These are phyloP conservation scores for Rhagoletis zephyria DNA, from an alignment of 1,140 invertebrate genomes.

Conservation along the genomic window DNA sequence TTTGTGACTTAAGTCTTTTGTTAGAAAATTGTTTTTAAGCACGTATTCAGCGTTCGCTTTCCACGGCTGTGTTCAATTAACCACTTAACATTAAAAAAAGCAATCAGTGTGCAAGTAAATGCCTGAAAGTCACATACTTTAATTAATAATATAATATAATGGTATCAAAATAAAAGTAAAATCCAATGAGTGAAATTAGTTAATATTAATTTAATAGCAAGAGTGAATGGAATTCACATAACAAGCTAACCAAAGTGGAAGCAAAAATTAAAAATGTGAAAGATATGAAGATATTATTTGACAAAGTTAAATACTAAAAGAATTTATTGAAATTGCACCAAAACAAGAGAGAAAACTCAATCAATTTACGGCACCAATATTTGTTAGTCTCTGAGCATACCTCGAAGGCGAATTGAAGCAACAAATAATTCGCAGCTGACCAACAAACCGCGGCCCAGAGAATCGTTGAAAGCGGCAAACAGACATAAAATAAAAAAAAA, in stretches of 20 bases:
- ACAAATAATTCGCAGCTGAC: not conserved
- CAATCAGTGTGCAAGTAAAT: not conserved
- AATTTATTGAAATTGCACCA: too few relatives aligned
- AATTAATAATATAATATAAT: not conserved
- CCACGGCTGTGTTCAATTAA: not conserved
- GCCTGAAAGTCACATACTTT: not conserved
- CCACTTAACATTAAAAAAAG: not conserved
- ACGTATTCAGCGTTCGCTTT: not conserved
- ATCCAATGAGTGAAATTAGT: not conserved
- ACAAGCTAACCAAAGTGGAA: not conserved
- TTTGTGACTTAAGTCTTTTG: conserved; percentile 16
- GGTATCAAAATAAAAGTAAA: not conserved
- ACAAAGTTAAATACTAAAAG: too few relatives aligned
- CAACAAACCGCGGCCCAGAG: not conserved
- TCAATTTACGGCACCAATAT: not conserved
- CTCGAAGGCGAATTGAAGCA: not conserved
- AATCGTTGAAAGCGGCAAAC: not conserved
- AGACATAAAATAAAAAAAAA: not conserved
- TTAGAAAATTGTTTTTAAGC: not conserved
- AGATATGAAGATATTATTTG: not conserved
- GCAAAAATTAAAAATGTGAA: not conserved
- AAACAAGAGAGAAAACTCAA: too few relatives aligned
- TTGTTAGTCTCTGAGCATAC: not conserved
- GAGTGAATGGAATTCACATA: not conserved
- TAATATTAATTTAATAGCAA: not conserved